Conservation (phyloP, 2,797 vertebrate species). For the Notolabrus celidotus region DNA sequence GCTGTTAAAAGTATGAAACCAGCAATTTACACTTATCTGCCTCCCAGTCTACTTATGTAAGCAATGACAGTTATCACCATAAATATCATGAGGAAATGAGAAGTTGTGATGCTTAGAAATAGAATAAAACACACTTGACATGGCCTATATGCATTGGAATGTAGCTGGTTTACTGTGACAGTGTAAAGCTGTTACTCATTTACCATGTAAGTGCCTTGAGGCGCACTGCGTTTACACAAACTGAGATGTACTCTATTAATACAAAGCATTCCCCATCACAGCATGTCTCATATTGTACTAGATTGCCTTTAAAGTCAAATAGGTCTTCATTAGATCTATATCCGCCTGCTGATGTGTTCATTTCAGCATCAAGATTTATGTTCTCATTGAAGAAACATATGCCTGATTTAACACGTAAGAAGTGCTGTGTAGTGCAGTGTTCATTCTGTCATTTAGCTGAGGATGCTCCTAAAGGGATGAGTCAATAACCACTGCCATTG, state of each 20-base stretch:
- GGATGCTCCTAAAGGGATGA: slow-evolving; percentile 34
- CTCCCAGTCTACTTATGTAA: neutral
- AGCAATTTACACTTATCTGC: slow-evolving; percentile 5
- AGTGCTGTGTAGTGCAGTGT: slow-evolving; percentile 16
- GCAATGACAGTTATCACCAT: slow-evolving; percentile 2
- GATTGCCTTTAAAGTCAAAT: slow-evolving; percentile 28
- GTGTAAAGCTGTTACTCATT: slow-evolving; percentile 38
- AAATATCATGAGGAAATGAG: neutral
- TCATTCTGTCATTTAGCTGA: slow-evolving; percentile 46
- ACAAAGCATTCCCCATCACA: neutral
- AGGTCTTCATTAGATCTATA: slow-evolving; percentile 31
- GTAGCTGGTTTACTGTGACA: slow-evolving; percentile 32
- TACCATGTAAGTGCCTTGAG: slow-evolving; percentile 26
- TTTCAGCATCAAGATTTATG: slow-evolving; percentile 18
- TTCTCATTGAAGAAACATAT: slow-evolving; percentile 23
- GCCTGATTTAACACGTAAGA: slow-evolving; percentile 44
- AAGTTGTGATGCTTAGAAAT: slow-evolving; percentile 5
- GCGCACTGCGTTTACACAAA: slow-evolving; percentile 1
- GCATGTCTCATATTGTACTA: neutral
- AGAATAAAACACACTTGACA: slow-evolving; percentile 10
- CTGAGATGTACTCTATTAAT: slow-evolving; percentile 12
- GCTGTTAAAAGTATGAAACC: slow-evolving; percentile 8
- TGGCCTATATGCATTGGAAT: slow-evolving; percentile 25
- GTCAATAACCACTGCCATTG: slow-evolving; percentile 50
- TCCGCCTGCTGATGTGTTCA: slow-evolving; percentile 24